These are phyloP conservation scores for Drosophila phalerata DNA, from an alignment of 2,888 invertebrate species.

Conservation along the genomic window DNA sequence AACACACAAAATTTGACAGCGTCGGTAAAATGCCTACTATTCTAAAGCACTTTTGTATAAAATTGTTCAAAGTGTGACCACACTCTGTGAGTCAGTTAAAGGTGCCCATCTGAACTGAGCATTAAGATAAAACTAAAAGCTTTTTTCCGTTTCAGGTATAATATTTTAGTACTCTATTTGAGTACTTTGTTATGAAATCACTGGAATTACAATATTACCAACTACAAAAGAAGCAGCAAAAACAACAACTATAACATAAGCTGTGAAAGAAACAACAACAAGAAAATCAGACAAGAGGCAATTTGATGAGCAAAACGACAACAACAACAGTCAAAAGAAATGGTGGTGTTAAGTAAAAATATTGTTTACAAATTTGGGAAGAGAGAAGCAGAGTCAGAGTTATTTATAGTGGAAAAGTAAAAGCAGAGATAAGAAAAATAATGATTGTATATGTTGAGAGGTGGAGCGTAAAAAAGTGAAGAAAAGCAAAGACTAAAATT, in stretches of 20 bases:
- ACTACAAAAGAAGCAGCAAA: conserved; percentile 17
- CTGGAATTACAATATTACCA: conserved; percentile 33
- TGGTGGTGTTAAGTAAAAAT: conserved; percentile 50
- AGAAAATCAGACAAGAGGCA: conserved; percentile 32
- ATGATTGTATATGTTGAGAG: conserved; percentile 34
- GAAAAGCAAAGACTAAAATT: conserved; percentile 77
- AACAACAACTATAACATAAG: conserved; percentile 29
- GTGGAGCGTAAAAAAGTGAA: conserved; percentile 61
- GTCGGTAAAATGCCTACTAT: too few species aligned
- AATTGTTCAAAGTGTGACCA: too few species aligned
- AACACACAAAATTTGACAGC: too few species aligned
- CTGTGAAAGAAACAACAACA: conserved; percentile 19
- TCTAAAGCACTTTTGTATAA: too few species aligned
- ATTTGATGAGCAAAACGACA: conserved; percentile 33
- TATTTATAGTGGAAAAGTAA: conserved; percentile 54
- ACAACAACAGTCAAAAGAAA: conserved; percentile 40
- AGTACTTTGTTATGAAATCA: conserved; percentile 66
- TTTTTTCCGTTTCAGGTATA: conserved; percentile 71
- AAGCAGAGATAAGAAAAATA: conserved; percentile 36
- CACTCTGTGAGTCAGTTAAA: too few species aligned
- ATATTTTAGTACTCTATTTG: conserved; percentile 77
- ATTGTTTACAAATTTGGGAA: conserved; percentile 42
- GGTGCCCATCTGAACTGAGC: too few species aligned
- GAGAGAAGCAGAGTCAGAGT: conserved; percentile 38
- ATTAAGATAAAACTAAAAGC: conserved; percentile 13